These are phyloP conservation scores for Diorhabda carinulata DNA, from an alignment of 1,140 invertebrate genomes.

Conservation along the genomic window DNA sequence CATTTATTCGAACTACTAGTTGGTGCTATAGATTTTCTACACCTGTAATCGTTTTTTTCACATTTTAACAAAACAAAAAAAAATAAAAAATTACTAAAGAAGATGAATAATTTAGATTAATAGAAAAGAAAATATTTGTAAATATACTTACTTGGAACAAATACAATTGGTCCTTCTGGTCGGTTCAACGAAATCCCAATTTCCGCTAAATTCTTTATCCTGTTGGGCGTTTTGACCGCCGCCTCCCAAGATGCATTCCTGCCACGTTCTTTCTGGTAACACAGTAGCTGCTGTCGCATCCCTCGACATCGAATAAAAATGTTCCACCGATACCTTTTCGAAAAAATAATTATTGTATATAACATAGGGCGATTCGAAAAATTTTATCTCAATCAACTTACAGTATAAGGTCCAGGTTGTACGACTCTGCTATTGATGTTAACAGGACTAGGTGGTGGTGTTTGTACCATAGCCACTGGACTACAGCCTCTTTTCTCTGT, in stretches of 20 bases:
- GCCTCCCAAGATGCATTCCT: constrained; percentile 64
- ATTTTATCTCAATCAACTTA: constrained; percentile 17
- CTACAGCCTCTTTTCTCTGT: constrained; percentile 15
- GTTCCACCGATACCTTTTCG: constrained; percentile 49
- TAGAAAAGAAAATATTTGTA: no score
- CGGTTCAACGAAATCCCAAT: constrained; percentile 86
- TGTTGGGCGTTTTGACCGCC: constrained; percentile 29
- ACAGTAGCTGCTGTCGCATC: constrained; percentile 56
- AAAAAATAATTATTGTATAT: background rate
- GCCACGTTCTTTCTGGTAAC: constrained; percentile 72
- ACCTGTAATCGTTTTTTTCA: constrained; percentile 7
- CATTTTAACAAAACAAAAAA: background rate
- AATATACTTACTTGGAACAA: constrained; percentile 66
- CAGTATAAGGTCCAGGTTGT: constrained; percentile 46
- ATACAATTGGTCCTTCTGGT: constrained; percentile 73
- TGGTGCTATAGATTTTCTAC: constrained; percentile 11
- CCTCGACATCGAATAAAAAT: constrained; percentile 51
- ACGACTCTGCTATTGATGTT: constrained; percentile 52
- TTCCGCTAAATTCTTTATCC: constrained; percentile 48
- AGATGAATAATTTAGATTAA: no score
- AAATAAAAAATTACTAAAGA: no score
- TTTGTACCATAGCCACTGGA: constrained; percentile 30
- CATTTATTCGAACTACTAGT: constrained; percentile 11
- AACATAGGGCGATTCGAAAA: no score
- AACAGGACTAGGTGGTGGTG: constrained; percentile 47